Base-by-base conservation (phyloP, 2,888 invertebrate species). In the Pollenia labialis region DNA sequence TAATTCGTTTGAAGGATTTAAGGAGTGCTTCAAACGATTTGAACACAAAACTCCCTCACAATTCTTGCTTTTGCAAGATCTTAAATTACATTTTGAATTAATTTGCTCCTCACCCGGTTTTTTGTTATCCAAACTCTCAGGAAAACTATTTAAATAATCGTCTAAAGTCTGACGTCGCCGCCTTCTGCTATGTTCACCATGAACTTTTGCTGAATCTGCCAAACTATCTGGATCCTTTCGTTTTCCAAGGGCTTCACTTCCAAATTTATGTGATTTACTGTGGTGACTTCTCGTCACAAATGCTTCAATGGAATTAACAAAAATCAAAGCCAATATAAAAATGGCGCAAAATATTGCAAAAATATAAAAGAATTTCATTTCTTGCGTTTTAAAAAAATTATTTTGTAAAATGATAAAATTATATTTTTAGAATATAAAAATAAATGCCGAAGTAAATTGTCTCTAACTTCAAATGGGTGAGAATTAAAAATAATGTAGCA, bases 131-230 rank as follows among this genome's bases (percentile, higher is more conserved):
- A 2, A 1, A 18, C 18, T 9, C 2, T 18, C 40, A 4, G 18
- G 80, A 11, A 90, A 90, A 11, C 89, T 90, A 1, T 87, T 88
- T 12, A 92, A 83, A 46, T 91, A 76, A 1, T 91, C 90, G 4
- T 91, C 90, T 11, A 91, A 89, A n/a, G 90, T 88, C 14, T 88
- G 88, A 8, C 92, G 90, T 0, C 90, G 87, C 4, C 90, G 89
- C 0, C 90, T 88, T 11, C 87, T 76, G 14, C 81, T 3, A 2
- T 88, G 64, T 1, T 86, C 80, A 3, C 68, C 85, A 18, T 88
- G 81, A 14, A 42, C 4, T n/a, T 6, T 42, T 2, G 8, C 18
- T 1, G n/a, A 7, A 4, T 32, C 40, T n/a, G 81, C 85, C 0
- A 91, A 83, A 23, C 88, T 89, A 0, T 88, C 84, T 52, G 90